These are phyloP conservation scores for Drosophila kurseongensis DNA, from an alignment of 1,140 invertebrate genomes.

Conservation along the genomic window DNA sequence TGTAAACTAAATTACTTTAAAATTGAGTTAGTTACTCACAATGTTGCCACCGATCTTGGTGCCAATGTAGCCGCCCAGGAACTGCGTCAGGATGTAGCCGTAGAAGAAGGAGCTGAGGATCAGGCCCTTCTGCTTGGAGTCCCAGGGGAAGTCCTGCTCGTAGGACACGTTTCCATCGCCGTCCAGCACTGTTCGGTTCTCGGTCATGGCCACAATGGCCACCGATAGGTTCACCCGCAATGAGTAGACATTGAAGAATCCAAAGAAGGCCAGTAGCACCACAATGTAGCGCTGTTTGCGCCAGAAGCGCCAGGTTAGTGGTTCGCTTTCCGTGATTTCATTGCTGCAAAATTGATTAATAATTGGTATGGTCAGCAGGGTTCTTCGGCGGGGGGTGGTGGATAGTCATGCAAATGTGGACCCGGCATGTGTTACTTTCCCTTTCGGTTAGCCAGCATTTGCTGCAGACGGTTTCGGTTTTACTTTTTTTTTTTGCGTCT, in stretches of 20 bases:
- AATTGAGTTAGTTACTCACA: constrained; percentile 86
- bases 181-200: constrained; percentile 86
- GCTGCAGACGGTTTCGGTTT: constrained; percentile 14
- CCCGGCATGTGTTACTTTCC: constrained; percentile 50
- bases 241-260: constrained; percentile 95
- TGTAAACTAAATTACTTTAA: constrained; percentile 62
- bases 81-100: constrained; percentile 90
- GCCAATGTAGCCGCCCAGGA: constrained; percentile 90
- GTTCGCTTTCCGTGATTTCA: constrained; percentile 85
- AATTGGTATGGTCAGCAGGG: constrained; percentile 2
- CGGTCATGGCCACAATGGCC: constrained; percentile 95
- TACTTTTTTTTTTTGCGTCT: constrained; percentile 23
- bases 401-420: constrained; percentile 39
- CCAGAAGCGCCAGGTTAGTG: constrained; percentile 89
- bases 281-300: constrained; percentile 89
- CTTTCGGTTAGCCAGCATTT: constrained; percentile 44
- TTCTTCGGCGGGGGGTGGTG: not conserved
- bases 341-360: constrained; percentile 84
- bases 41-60: constrained; percentile 89
- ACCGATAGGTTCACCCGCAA: constrained; percentile 95
- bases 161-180: constrained; percentile 86
- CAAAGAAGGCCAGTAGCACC: constrained; percentile 91
- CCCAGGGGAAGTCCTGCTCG: constrained; percentile 92
- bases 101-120: constrained; percentile 95
- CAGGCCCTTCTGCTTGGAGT: constrained; percentile 90